Evolutionary conservation across 2,888 invertebrate genomes (phyloP), one percentile per base, ranked within the genome.

Genomic region (Rhabditoides inermis): DNA sequence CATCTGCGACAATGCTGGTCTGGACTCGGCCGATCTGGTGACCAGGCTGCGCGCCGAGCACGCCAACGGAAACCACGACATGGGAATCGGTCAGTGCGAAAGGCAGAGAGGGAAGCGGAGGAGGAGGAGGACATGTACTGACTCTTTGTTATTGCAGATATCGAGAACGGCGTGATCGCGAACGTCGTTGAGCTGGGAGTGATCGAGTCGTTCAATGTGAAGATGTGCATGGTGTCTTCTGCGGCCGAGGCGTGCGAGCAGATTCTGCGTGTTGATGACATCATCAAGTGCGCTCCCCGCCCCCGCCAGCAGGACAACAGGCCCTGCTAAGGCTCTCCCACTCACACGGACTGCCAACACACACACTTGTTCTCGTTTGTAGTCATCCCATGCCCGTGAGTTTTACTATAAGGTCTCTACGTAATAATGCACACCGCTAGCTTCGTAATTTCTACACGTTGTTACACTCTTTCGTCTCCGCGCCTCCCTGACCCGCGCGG

Each of bases 1-100:
- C 51, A 94, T 99, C 61, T 91, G 94, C 35, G 98, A 99, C 79
- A 99, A 99, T 80, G 98, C 90, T 54, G 98, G 98, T 55, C 92
- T 88, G 77, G 98, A 99, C 81, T 91, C 92, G 41, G 89, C 94
- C 0, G 90, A 94, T 72, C 82, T 94, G 58, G 82, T 98, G 51
- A 86, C 90, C n/a, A 85, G 90, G 69, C 82, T 99, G 56, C 82
- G 91, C 61, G 94, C 98, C 7, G 84, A 85, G 7, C 95, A 99
- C 78, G 86, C 87, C 36, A 84, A 85, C 69, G 88, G 88, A 47
- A 84, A 86, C 56, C 78, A 77, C 62, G 85, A 86, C 2, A 83
- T 83, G 79, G 91, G 91, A 46, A 82, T 91, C 15, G 84, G 87
- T 87, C 74, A 80, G 82, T 77, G n/a, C 41, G 35, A 41, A 20